Evolutionary conservation across 2,797 vertebrate genomes (phyloP).

Genomic region (Zalophus californianus): DNA sequence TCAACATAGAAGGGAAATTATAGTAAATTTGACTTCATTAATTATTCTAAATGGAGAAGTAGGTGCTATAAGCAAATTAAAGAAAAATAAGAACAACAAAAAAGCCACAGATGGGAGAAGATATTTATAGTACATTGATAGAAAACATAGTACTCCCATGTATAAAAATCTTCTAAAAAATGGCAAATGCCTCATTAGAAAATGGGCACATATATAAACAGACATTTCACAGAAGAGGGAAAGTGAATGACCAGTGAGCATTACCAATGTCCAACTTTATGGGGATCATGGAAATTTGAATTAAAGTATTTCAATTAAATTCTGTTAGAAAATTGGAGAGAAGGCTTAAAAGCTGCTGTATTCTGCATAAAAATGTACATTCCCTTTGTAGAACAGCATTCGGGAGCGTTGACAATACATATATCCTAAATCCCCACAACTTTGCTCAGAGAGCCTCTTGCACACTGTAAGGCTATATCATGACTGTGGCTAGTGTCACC

Average conservation of each 20-base stretch:
- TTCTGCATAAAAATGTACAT: too few relatives aligned
- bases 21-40: background rate
- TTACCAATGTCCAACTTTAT: background rate
- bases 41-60: background rate
- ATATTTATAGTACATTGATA: background rate
- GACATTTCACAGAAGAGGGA: background rate
- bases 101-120: background rate
- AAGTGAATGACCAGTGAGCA: background rate
- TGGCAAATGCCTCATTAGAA: background rate
- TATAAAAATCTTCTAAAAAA: background rate
- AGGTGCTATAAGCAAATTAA: background rate
- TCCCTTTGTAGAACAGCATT: background rate
- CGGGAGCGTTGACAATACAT: background rate
- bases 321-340: background rate
- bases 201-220: background rate
- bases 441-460: background rate
- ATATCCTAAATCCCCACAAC: background rate
- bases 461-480: background rate
- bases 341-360: background rate
- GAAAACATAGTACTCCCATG: background rate
- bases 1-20: background rate
- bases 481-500: background rate
- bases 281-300: background rate
- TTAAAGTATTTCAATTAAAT: background rate
- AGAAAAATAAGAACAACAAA: background rate